phyloP scores from a whole-genome alignment of 2,888 invertebrate species.

The Platycheirus rosarum region DNA sequence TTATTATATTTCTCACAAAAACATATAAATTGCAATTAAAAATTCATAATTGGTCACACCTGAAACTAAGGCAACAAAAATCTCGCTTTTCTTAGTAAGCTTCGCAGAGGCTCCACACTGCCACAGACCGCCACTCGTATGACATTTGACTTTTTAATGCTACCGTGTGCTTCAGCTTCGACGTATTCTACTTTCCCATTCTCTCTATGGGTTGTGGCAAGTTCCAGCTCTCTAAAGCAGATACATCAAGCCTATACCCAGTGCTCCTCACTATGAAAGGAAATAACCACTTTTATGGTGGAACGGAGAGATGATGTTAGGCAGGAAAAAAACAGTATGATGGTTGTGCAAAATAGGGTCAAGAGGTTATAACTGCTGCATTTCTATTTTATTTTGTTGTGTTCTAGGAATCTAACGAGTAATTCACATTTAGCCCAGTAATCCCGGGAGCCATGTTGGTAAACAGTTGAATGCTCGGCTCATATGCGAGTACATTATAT shows the following conservation, averaged over 20 bases:
- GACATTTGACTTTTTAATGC: conserved; percentile 58
- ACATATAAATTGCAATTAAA: too few relatives aligned
- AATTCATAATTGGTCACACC: too few relatives aligned
- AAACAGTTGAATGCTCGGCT: conserved; percentile 13
- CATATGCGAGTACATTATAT: neutral
- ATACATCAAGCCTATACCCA: conserved; percentile 3
- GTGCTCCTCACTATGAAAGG: conserved; percentile 42
- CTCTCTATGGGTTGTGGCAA: conserved; percentile 45
- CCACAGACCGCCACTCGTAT: neutral
- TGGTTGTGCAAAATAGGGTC: conserved; percentile 62
- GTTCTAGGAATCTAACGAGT: conserved; percentile 52
- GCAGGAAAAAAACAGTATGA: conserved; percentile 27
- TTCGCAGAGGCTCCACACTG: too few relatives aligned
- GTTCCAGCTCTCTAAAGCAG: conserved; percentile 39
- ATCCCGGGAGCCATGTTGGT: conserved; percentile 15
- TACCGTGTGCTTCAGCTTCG: conserved; percentile 40
- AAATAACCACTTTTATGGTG: conserved; percentile 23
- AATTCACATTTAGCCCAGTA: conserved; percentile 54
- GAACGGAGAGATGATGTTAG: conserved; percentile 7
- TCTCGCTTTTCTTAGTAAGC: too few relatives aligned
- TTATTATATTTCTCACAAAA: too few relatives aligned
- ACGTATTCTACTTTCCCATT: conserved; percentile 43
- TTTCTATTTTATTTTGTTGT: conserved; percentile 44
- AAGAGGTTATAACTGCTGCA: conserved; percentile 67
- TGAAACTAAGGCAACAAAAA: too few relatives aligned